Evolutionary conservation across 2,113 vertebrate species (phyloP), one percentile per base, ranked within the genome.

Genomic region (Rhinolophus ferrumequinum): DNA sequence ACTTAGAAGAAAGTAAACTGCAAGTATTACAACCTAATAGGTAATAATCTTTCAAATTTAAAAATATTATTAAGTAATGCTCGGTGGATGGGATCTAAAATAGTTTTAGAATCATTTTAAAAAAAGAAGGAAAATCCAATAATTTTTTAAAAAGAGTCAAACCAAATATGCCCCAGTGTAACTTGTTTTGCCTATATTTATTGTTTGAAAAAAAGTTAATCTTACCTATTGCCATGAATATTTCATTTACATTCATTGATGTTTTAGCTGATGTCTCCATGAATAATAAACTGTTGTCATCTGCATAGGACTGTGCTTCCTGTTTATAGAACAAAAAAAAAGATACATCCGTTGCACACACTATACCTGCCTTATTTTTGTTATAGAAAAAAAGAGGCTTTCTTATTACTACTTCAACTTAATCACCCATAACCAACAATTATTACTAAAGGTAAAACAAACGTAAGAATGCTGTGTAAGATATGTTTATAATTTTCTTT

Each of bases 191-290:
- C 24, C 44, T 88, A 8, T 28, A 79, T 77, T 80, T 66, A 47
- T n/a, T 64, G 64, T 56, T 79, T 82, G 35, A 50, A 90, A 82
- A 47, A 90, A 67, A 95, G 44, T 33, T 22, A 97, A 60, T 97
- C 99, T 99, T 98, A 99, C 99, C 99, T 96, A 99, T 99, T 98
- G 99, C 99, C 99, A 99, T 99, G 98, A 99, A 99, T 98, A 99
- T 99, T 99, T 99, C 99, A 93, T 99, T 99, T 97, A 99, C 99
- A 77, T 99, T 99, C 99, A 99, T 99, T 96, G 99, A 99, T 56
- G 99, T 99, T 98, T 99, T 99, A 67, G 99, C 99, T 96, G 99
- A 99, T 0, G 99, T 99, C 97, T 99, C 99, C 99, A 99, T 99
- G 97, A 99, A 99, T 97, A 99, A 99, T 98, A 99, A 99, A 97